Base-by-base conservation (phyloP, 2,888 invertebrate genomes). In the Phrixothrix hirtus region DNA sequence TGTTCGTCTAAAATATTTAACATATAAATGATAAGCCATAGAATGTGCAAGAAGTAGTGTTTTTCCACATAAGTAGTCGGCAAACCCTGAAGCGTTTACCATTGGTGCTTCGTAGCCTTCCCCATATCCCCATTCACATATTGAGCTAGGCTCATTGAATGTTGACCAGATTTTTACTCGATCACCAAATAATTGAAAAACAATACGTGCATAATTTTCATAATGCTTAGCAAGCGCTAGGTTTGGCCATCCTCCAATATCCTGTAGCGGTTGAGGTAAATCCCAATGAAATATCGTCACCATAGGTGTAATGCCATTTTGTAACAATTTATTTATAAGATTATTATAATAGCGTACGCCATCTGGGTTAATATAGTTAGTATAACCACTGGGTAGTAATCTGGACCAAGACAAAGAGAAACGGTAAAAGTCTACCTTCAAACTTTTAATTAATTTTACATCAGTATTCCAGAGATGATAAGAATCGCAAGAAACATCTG, bases 101-200 rank as follows among this genome's bases (percentile, higher is more conserved):
- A 50, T 79, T 78, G 6, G 78, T 78, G 15, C 79, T 67, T 0
- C 82, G 52, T 10, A 41, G 80, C 13, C 77, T 76, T 31, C 76
- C 65, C 2, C 66, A 60, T 83, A 84, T 1, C 80, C 81, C 57
- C 76, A 75, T 51, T 78, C 69, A 62, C 81, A 81, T 31, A 80
- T 78, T 61, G 80, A 77, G 76, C 78, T 80, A 1, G 89, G 89
- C 67, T 90, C 90, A 68, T 90, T 90, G 59, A 90, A 82, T 0
- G 90, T 90, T 7, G 87, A 82, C 89, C 90, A 90, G 52, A 12
- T 36, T 17, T 41, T n/a, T n/a, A n/a, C n/a, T n/a, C n/a, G n/a
- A n/a, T n/a, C n/a, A n/a, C n/a, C n/a, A n/a, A n/a, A n/a, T 65
- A 83, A 75, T 42, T 80, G 78, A 56, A 82, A 81, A 9, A 79